phyloP scores from a whole-genome alignment of 2,888 invertebrate species.

The Hypsopygia costalis region DNA sequence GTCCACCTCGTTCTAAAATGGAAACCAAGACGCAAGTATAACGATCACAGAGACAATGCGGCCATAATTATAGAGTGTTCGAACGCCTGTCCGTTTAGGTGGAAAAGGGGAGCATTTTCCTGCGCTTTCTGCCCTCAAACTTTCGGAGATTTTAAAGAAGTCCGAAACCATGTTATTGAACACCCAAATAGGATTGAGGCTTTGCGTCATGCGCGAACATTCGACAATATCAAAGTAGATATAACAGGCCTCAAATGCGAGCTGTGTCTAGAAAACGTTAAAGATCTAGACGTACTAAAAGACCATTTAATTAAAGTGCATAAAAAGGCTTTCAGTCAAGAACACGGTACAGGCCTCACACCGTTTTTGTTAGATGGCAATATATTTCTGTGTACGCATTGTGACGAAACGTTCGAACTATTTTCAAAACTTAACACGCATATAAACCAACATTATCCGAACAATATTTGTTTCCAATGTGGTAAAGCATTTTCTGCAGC shows the following conservation, averaged over 20 bases:
- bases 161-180: conserved; percentile 43
- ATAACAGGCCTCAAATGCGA: conserved; percentile 52
- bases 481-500: conserved; percentile 57
- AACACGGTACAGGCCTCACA: conserved; percentile 49
- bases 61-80: conserved; percentile 60
- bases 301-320: conserved; percentile 51
- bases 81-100: conserved; percentile 64
- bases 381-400: conserved; percentile 46
- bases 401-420: conserved; percentile 46
- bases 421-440: conserved; percentile 61
- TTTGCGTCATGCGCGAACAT: conserved; percentile 36
- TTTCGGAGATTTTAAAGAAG: conserved; percentile 49
- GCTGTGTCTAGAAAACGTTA: conserved; percentile 38
- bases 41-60: conserved; percentile 68
- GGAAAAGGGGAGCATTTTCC: conserved; percentile 55
- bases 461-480: conserved; percentile 61
- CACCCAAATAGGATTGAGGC: conserved; percentile 51
- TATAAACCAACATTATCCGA: conserved; percentile 61
- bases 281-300: conserved; percentile 40
- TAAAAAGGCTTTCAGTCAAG: conserved; percentile 40
- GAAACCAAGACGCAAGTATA: conserved; percentile 58
- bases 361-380: conserved; percentile 47
- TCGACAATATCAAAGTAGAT: conserved; percentile 55
- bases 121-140: conserved; percentile 56
- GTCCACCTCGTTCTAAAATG: conserved; percentile 46